Percentiles rank a stretch among this genome's conserved stretches.
Evolutionary conservation across 2,113 vertebrate species (phyloP).

Genomic region (Philantomba maxwellii): DNA sequence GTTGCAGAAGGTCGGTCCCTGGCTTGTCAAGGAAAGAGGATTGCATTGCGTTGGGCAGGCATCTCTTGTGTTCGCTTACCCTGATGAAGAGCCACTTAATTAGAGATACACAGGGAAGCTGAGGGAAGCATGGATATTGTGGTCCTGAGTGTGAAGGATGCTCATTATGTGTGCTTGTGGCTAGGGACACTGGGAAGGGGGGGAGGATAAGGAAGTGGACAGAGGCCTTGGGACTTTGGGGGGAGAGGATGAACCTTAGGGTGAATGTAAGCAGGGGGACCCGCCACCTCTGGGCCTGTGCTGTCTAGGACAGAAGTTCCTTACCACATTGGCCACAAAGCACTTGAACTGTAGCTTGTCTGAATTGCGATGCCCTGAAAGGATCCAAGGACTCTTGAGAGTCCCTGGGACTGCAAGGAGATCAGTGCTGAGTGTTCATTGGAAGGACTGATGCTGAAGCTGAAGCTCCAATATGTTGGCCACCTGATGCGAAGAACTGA

Average conservation of each 20-base stretch:
- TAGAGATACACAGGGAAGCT: not conserved
- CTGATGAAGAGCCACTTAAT: not conserved
- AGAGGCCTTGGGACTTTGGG: not conserved
- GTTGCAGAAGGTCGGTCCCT: not conserved
- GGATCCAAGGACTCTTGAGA: not conserved
- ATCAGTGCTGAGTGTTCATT: no score
- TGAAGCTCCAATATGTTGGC: no score
- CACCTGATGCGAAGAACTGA: no score
- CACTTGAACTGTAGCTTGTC: not conserved
- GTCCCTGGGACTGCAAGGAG: no score
- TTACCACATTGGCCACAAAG: not conserved
- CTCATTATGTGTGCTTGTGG: not conserved
- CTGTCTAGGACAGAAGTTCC: not conserved
- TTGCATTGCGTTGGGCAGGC: rapidly evolving
- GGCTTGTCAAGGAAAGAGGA: not conserved
- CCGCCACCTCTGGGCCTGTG: not conserved
- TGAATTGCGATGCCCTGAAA: not conserved
- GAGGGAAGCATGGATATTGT: not conserved
- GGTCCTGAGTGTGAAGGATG: not conserved
- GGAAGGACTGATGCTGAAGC: not conserved
- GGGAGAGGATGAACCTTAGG: not conserved
- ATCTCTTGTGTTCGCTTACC: not conserved
- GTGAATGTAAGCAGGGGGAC: not conserved
- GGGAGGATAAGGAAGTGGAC: not conserved
- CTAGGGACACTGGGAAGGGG: not conserved